phyloP scores from a whole-genome alignment of 2,113 vertebrate genomes.

The Rhadina sibilatrix region DNA sequence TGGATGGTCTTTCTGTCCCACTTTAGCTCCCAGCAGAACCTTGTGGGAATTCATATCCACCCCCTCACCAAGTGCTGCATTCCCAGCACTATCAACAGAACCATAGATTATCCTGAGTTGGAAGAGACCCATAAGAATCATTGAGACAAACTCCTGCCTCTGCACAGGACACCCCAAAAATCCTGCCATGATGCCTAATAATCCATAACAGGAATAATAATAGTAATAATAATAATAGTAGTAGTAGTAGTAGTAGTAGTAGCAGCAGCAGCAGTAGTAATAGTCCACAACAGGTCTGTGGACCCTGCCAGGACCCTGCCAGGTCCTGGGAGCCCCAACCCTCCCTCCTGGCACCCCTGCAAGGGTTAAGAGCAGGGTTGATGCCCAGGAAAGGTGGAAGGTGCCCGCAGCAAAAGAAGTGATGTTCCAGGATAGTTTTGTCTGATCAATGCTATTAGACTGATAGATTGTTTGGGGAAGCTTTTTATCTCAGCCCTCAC shows the following conservation, averaged over 20 bases:
- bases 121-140: neutral
- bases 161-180: neutral
- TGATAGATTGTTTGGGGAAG: constrained; percentile 10
- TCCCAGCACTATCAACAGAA: neutral
- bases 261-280: no score
- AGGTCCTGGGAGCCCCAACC: neutral
- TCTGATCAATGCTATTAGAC: constrained; percentile 41
- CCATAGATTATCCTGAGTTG: neutral
- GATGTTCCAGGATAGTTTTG: neutral
- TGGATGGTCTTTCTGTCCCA: neutral
- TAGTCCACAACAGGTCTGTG: neutral
- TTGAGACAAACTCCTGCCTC: neutral
- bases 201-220: neutral
- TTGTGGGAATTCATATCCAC: neutral
- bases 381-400: neutral
- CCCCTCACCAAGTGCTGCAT: neutral
- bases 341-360: neutral
- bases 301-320: fast-evolving
- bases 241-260: no score
- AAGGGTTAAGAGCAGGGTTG: neutral
- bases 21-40: neutral
- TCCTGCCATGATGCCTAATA: neutral
- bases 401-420: neutral
- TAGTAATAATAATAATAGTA: no score
- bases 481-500: constrained; percentile 38